Percentiles rank a stretch among this genome's conserved stretches.
Evolutionary conservation across 2,888 invertebrate species (phyloP).

Genomic region (Apamea crenata): DNA sequence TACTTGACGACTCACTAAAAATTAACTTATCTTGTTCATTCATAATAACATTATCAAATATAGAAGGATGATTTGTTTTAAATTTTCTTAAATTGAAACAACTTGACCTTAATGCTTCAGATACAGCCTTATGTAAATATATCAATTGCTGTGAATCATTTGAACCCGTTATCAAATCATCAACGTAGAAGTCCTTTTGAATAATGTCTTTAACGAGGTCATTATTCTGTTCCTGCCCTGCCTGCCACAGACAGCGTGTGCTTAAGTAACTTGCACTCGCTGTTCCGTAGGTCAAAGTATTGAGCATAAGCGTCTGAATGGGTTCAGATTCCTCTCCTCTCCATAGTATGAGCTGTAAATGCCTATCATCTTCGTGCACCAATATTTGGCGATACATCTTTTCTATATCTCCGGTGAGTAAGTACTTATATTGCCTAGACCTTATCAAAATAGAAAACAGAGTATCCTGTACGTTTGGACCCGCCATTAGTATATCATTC

Average conservation of each 20-base stretch:
- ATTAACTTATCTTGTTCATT: background rate
- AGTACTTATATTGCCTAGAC: background rate
- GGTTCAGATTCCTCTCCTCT: background rate
- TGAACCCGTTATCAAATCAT: background rate
- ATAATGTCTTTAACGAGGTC: background rate
- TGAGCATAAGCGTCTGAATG: slow-evolving; percentile 1
- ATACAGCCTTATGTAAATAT: background rate
- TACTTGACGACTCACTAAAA: slow-evolving; percentile 7
- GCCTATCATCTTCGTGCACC: background rate
- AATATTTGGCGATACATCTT: background rate
- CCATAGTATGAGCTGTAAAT: no score
- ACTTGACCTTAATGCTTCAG: background rate
- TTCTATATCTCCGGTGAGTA: background rate
- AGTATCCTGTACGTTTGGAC: background rate
- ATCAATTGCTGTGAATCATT: slow-evolving; percentile 9
- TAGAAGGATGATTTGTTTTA: background rate
- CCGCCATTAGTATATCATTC: slow-evolving; percentile 27
- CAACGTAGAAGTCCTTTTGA: slow-evolving; percentile 8
- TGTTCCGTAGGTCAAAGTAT: slow-evolving; percentile 29
- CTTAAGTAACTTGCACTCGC: slow-evolving; percentile 20
- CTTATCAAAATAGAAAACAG: slow-evolving; percentile 3
- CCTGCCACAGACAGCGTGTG: slow-evolving; percentile 11
- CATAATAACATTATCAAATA: background rate
- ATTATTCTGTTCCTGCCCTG: slow-evolving; percentile 4
- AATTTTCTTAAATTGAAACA: slow-evolving; percentile 11